Evolutionary conservation across 37 sponge, comb jelly and placozoan species (phyloP).

Genomic region (Crambe crambe): DNA sequence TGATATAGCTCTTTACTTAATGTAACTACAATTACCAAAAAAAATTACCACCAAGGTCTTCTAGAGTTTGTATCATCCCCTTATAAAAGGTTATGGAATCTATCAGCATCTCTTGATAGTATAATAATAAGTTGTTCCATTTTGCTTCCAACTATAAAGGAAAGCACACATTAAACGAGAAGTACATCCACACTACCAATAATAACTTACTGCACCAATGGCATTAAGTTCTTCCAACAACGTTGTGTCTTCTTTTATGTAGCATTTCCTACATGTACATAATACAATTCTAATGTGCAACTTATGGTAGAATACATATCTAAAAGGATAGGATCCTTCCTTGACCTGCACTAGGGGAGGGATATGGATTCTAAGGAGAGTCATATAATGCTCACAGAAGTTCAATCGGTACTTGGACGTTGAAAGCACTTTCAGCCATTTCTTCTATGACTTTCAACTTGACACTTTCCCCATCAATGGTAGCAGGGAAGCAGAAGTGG

Average conservation of each 20-base stretch:
- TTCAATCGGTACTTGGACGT: constrained; percentile 62
- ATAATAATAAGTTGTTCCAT: constrained; percentile 15
- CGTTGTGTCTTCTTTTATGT: constrained; percentile 37
- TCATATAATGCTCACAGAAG: constrained; percentile 76
- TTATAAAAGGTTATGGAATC: constrained; percentile 14
- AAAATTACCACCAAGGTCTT: constrained; percentile 32
- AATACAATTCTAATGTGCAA: background rate
- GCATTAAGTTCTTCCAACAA: constrained; percentile 21
- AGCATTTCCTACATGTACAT: constrained; percentile 44
- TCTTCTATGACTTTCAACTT: constrained; percentile 74
- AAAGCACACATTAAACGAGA: background rate
- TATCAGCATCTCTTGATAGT: constrained; percentile 40
- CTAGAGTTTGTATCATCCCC: constrained; percentile 5
- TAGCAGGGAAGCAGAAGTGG: constrained; percentile 36
- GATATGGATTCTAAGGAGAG: no score
- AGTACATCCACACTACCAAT: background rate
- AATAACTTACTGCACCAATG: constrained; percentile 48
- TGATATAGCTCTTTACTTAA: background rate
- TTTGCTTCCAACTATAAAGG: constrained; percentile 32
- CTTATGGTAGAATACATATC: background rate
- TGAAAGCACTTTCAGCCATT: constrained; percentile 72
- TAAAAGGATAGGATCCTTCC: no score
- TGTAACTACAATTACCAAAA: background rate
- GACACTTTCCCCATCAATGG: background rate
- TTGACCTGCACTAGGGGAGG: background rate